Evolutionary conservation across 2,113 vertebrate genomes (phyloP), one percentile per base, ranked within the genome.

Genomic region (Ciconia stormi): DNA sequence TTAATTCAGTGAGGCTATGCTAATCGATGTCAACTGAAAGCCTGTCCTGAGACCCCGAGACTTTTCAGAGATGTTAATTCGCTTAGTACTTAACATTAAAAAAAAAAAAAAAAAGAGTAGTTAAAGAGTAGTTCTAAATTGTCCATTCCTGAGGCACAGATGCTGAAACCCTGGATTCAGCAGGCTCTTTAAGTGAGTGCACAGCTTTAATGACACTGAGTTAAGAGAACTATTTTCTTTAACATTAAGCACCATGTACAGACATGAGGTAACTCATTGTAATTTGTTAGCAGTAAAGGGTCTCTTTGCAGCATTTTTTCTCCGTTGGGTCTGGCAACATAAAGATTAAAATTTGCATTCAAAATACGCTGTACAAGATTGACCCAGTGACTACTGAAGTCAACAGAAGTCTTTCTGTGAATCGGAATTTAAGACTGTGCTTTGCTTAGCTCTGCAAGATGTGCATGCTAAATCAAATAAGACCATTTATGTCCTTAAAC

Each of bases 11-110:
- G 76, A 86, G 56, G 91, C 61, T 79, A 42, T 82, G 93, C 87
- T 96, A 97, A 97, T 96, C 50, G n/a, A 32, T 87, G 93, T 71
- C 93, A 79, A 82, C 85, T 78, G 67, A 97, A 96, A 96, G 71
- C 67, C 87, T 88, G 85, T 77, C 82, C 93, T 47, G 62, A 91
- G 81, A 94, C 55, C 50, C 23, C 3, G 23, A 94, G 87, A 95
- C 87, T 92, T 95, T 76, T 70, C 92, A 88, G 95, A 92, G 84
- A 87, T 95, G 96, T 90, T 95, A 96, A 96, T 96, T 94, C 13
- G 16, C 30, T 83, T 86, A 72, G 44, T 76, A 61, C 29, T 85
- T 38, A 38, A 38, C 38, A 38, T 38, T 38, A 8, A 50, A 69
- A 49, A 44, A 40, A 32, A 25, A 20, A 36, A 32, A 32, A 50